Conservation (phyloP, 2,113 vertebrate genomes). For the Chauna torquata region DNA sequence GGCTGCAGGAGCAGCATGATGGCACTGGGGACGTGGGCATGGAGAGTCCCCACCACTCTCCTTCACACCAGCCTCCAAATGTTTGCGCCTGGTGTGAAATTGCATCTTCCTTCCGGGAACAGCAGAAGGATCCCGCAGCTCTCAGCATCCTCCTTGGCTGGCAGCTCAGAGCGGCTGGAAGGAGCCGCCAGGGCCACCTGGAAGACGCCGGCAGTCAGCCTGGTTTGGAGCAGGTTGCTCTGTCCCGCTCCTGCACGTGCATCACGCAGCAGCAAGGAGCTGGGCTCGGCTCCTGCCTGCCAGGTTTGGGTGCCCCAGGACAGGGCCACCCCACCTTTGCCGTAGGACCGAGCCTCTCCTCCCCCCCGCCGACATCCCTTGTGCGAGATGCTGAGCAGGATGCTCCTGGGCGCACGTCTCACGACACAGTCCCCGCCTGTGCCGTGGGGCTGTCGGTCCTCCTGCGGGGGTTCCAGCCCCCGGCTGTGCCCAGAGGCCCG, state of each 20-base stretch:
- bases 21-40: fast-evolving
- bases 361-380: fast-evolving
- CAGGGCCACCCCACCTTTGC: background rate
- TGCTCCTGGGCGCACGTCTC: fast-evolving
- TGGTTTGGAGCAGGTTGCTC: background rate
- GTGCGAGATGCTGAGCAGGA: background rate
- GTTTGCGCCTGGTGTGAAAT: background rate
- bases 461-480: background rate
- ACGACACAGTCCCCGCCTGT: fast-evolving
- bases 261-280: no score
- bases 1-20: background rate
- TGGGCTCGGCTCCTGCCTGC: background rate
- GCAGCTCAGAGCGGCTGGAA: background rate
- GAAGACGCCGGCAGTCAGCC: fast-evolving
- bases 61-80: constrained; percentile 1
- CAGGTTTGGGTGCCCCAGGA: fast-evolving
- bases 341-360: background rate
- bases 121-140: constrained; percentile 38
- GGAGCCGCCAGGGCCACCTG: constrained; percentile 4
- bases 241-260: fast-evolving
- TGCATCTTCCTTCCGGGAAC: background rate
- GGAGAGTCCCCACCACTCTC: background rate
- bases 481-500: background rate
- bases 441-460: fast-evolving
- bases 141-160: constrained; percentile 45